These are phyloP conservation scores for Pseudolaguvia tuberculata DNA, from an alignment of 2,113 vertebrate genomes.

Conservation along the genomic window DNA sequence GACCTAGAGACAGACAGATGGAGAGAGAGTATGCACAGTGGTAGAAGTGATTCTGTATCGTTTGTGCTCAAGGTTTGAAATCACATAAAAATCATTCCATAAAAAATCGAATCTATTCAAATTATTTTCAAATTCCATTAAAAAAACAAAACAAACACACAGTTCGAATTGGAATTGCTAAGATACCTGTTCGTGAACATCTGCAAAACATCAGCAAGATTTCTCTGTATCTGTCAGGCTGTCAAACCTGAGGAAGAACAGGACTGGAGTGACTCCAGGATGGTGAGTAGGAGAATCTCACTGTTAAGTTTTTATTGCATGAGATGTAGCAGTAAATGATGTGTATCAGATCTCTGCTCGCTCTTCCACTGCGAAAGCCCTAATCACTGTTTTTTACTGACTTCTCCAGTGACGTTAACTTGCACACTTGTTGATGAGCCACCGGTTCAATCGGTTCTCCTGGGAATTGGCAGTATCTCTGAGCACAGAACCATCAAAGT, in stretches of 20 bases:
- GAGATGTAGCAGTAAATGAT: conserved; percentile 40
- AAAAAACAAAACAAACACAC: too few species aligned
- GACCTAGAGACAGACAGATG: too few species aligned
- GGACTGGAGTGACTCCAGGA: conserved; percentile 9
- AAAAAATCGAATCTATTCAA: too few species aligned
- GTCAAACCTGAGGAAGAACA: conserved; percentile 36
- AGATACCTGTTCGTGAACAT: too few species aligned
- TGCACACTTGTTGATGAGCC: conserved; percentile 42
- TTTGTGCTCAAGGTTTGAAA: too few species aligned
- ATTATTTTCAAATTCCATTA: too few species aligned
- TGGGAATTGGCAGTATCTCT: conserved; percentile 31
- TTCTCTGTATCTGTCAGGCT: conserved; percentile 23
- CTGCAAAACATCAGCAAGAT: too few species aligned
- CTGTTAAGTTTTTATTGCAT: neutral
- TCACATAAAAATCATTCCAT: too few species aligned
- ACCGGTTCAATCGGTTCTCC: conserved; percentile 31
- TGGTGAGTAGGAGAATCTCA: conserved; percentile 38
- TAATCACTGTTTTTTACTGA: conserved; percentile 8
- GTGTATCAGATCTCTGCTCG: conserved; percentile 26
- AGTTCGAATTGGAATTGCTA: too few species aligned
- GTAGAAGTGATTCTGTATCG: too few species aligned
- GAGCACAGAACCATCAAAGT: conserved; percentile 42
- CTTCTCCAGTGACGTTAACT: conserved; percentile 3
- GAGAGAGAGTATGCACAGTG: too few species aligned
- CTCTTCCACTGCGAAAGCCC: conserved; percentile 10